A percentile compares a stretch with the other conserved stretches of the same genome.
These are phyloP conservation scores for Tyrannus savana DNA, from an alignment of 2,113 vertebrate genomes.

Conservation along the genomic window DNA sequence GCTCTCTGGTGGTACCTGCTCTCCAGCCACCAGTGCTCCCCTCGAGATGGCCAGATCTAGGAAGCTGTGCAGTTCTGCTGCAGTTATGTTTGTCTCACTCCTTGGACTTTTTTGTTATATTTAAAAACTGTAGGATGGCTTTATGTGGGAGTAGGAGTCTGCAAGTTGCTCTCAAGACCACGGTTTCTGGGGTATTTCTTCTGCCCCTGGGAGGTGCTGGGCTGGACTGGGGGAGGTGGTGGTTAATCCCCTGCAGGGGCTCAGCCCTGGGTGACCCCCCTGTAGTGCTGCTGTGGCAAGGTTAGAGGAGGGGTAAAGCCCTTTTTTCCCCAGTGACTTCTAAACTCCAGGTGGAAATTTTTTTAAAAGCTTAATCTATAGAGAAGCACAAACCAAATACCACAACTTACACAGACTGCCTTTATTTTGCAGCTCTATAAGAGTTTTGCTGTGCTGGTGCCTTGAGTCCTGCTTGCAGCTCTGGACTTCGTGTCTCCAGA, in stretches of 20 bases:
- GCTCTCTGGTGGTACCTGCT: neutral
- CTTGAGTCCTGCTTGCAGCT: neutral
- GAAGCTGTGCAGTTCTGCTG: fast-evolving
- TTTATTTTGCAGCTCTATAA: slow-evolving; percentile 32
- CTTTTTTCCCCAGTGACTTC: neutral
- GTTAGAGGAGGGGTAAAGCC: neutral
- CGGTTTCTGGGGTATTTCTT: neutral
- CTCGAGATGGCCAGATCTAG: fast-evolving
- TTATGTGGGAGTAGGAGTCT: neutral
- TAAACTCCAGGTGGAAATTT: neutral
- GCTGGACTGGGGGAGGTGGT: neutral
- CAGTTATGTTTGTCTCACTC: neutral
- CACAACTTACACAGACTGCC: fast-evolving
- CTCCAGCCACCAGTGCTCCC: neutral
- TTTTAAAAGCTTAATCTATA: fast-evolving
- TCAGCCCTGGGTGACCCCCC: neutral
- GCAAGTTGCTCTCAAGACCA: neutral
- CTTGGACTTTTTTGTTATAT: neutral
- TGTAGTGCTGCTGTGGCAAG: neutral
- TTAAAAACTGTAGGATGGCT: neutral
- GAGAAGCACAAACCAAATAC: neutral
- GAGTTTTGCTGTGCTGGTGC: neutral
- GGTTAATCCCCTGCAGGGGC: neutral
- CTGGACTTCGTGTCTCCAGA: neutral
- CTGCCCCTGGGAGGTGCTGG: neutral